A percentile compares a stretch with the other conserved stretches of the same genome.
Evolutionary conservation across 2,888 invertebrate genomes (phyloP).

Genomic region (Heliothis peltigera): DNA sequence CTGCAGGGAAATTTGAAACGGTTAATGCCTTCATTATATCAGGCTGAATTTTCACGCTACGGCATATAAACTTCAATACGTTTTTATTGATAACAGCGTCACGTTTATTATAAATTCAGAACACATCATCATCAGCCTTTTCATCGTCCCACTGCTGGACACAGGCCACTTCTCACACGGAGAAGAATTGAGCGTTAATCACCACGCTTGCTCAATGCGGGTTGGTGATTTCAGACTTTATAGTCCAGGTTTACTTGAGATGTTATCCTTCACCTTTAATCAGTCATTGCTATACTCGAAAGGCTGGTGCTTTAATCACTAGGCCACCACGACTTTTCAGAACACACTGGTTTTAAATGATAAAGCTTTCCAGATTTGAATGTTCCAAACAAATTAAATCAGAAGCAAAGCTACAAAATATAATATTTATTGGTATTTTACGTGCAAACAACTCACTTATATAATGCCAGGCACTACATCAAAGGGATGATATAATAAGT

Average conservation of each 20-base stretch:
- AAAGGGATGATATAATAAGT: conserved; percentile 8
- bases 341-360: conserved; percentile 5
- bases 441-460: conserved; percentile 3
- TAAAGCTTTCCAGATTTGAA: conserved; percentile 13
- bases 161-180: too few relatives aligned
- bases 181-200: too few relatives aligned
- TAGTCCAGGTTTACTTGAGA: too few relatives aligned
- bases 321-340: too few relatives aligned
- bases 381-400: conserved; percentile 1
- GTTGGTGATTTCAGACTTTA: too few relatives aligned
- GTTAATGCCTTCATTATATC: conserved; percentile 5
- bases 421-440: conserved; percentile 7
- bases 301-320: too few relatives aligned
- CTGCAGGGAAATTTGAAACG: conserved; percentile 11
- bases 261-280: too few relatives aligned
- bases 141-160: too few relatives aligned
- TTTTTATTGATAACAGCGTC: neutral
- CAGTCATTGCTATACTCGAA: too few relatives aligned
- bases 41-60: conserved; percentile 1
- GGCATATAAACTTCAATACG: neutral
- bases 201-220: too few relatives aligned
- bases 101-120: conserved; percentile 9
- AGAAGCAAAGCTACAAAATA: neutral
- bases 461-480: neutral
- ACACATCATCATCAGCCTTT: too few relatives aligned